These are phyloP conservation scores for Alentia gelatinosa DNA, from an alignment of 2,888 invertebrate genomes.

Conservation along the genomic window DNA sequence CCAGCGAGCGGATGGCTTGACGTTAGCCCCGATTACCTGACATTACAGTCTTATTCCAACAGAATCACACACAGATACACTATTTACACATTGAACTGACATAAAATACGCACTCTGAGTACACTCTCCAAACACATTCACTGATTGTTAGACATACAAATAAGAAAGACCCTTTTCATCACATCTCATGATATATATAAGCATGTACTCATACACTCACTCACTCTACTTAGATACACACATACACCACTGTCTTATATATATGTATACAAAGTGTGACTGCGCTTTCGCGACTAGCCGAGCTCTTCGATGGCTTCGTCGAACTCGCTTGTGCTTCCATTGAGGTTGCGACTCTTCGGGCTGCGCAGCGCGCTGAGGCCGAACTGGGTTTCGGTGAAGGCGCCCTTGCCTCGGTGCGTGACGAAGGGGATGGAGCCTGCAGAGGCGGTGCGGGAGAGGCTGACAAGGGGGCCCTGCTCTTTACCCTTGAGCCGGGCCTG, in stretches of 20 bases:
- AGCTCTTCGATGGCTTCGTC: neutral
- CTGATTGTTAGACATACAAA: no score
- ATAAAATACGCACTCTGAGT: no score
- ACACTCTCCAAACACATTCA: no score
- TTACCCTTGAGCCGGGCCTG: neutral
- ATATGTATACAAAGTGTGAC: neutral
- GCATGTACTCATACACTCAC: no score
- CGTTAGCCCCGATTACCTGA: no score
- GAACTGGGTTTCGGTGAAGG: slow-evolving; percentile 23
- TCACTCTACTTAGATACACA: no score
- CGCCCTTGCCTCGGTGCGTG: slow-evolving; percentile 44
- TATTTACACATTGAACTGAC: no score
- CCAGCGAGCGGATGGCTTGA: no score
- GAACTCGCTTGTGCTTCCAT: slow-evolving; percentile 12
- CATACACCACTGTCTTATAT: neutral
- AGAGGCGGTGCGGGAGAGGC: neutral
- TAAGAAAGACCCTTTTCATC: no score
- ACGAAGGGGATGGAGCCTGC: slow-evolving; percentile 16
- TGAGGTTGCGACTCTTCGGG: neutral
- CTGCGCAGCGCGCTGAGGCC: slow-evolving; percentile 29
- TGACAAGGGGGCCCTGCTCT: neutral
- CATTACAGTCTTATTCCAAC: no score
- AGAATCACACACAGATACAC: no score
- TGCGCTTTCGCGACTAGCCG: neutral
- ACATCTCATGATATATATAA: no score